These are phyloP conservation scores for Lasioglossum calceatum DNA, from an alignment of 2,888 invertebrate genomes.

Conservation along the genomic window DNA sequence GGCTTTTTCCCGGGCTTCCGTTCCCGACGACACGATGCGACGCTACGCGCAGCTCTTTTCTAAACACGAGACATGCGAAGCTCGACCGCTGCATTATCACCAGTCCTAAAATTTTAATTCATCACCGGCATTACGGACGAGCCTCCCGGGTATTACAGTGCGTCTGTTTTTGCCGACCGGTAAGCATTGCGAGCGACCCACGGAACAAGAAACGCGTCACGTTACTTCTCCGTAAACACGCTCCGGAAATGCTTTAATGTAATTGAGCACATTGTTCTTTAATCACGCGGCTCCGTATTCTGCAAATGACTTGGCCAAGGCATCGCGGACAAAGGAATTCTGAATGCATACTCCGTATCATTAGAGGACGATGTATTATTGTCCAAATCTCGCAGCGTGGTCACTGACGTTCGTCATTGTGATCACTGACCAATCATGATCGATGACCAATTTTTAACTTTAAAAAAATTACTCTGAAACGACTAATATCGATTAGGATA, in stretches of 20 bases:
- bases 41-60: background rate
- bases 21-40: background rate
- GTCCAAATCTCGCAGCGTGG: background rate
- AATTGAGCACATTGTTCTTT: slow-evolving; percentile 24
- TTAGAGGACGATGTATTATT: background rate
- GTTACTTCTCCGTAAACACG: slow-evolving; percentile 15
- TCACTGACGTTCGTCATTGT: no score
- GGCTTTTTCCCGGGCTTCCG: background rate
- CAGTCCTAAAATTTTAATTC: slow-evolving; percentile 43
- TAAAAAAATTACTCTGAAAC: background rate
- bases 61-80: slow-evolving; percentile 9
- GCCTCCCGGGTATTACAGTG: slow-evolving; percentile 8
- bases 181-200: background rate
- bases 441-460: no score
- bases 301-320: background rate
- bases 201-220: slow-evolving; percentile 16
- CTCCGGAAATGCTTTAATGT: slow-evolving; percentile 29
- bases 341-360: background rate
- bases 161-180: slow-evolving; percentile 10
- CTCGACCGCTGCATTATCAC: slow-evolving; percentile 9
- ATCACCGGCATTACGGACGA: slow-evolving; percentile 13
- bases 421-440: background rate
- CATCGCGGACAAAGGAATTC: background rate
- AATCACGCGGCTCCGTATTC: slow-evolving; percentile 7
- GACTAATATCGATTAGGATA: background rate